Base-by-base conservation (phyloP, 2,113 vertebrate genomes). In the Furnarius figulus region DNA sequence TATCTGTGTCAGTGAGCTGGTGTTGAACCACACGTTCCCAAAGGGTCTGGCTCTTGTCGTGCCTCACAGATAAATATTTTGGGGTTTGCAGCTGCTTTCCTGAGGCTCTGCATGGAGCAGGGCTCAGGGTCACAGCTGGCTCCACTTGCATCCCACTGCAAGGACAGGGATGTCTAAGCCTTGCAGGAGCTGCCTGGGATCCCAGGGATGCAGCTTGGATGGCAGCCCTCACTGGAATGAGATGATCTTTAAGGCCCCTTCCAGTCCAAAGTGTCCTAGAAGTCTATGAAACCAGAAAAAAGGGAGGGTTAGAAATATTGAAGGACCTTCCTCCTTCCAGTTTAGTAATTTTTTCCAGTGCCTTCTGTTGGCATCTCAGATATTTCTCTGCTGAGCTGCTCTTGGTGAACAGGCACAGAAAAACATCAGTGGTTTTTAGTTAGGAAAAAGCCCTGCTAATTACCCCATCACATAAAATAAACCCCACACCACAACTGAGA, bases 331-430 rank as follows among this genome's bases (percentile, higher is more conserved):
- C 5, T 68, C 11, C 21, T 70, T 37, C 14, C 13, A 5, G 23
- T 50, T 52, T 65, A 47, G 24, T 19, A 4, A 2, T 6, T 74
- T 25, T 80, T 62, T 52, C 20, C 14, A 21, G 0, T 44, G 22
- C 4, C 9, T 94, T 35, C 62, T 82, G 19, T 35, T 49, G 44
- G 23, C 59, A n/a, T 71, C 50, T 81, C 72, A 55, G 39, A 52
- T 89, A 52, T 89, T 93, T 75, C 77, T 71, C 39, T 44, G 27
- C 62, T 80, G 46, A 81, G 50, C 85, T 80, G 37, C 39, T 77
- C 49, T 40, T 23, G 4, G 19, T 58, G 40, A 91, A 77, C 5
- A 10, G 0, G 14, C 52, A 16, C 20, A 68, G 63, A 88, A 72
- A 73, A 90, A 55, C 1, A 2, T 62, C 24, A 22, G 13, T 14